These are phyloP conservation scores for Athalia cordata DNA, from an alignment of 2,888 invertebrate species.

Conservation along the genomic window DNA sequence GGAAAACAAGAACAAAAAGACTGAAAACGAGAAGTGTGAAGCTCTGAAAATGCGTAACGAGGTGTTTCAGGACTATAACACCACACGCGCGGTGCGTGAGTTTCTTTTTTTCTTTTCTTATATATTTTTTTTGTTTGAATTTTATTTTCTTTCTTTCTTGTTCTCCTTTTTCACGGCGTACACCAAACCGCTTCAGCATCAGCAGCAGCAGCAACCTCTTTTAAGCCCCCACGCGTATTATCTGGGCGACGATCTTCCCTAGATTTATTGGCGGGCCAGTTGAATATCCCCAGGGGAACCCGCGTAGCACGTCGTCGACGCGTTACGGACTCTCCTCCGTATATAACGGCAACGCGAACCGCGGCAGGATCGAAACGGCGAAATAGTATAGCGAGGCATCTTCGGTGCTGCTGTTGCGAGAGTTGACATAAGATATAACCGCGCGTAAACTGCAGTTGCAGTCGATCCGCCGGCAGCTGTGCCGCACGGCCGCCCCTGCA, in stretches of 20 bases:
- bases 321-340: slow-evolving; percentile 10
- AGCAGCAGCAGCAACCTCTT: slow-evolving; percentile 39
- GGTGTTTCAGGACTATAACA: slow-evolving; percentile 37
- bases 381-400: too few species aligned
- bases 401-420: too few species aligned
- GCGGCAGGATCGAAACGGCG: too few species aligned
- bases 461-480: too few species aligned
- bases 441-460: too few species aligned
- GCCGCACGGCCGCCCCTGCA: too few species aligned
- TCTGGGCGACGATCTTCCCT: slow-evolving; percentile 58
- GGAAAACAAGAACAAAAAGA: neutral
- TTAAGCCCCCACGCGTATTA: slow-evolving; percentile 53
- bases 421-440: too few species aligned
- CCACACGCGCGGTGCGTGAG: neutral
- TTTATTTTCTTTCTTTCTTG: too few species aligned
- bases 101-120: neutral
- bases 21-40: neutral
- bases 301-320: slow-evolving; percentile 15
- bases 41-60: slow-evolving; percentile 43
- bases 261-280: slow-evolving; percentile 57
- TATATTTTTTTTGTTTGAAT: neutral
- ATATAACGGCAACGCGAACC: too few species aligned
- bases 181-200: neutral
- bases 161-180: slow-evolving; percentile 18
- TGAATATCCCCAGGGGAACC: slow-evolving; percentile 5